These are phyloP conservation scores for Ahaetulla prasina DNA, from an alignment of 2,113 vertebrate species.

Conservation along the genomic window DNA sequence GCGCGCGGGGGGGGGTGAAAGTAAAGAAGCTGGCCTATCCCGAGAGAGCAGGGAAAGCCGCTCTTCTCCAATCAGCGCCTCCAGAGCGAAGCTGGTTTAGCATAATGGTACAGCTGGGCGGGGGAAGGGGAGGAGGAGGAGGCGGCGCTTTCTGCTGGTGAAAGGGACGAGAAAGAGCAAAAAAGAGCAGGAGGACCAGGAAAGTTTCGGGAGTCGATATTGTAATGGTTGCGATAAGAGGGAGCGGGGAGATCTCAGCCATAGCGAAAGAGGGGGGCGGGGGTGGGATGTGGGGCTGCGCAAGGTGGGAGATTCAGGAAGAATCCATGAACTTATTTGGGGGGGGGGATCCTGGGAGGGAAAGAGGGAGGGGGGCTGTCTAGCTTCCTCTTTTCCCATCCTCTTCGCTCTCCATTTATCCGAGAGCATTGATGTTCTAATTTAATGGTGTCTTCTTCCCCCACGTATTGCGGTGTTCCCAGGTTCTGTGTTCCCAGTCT, in stretches of 20 bases:
- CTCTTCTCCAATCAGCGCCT: conserved; percentile 3
- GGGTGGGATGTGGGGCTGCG: not conserved
- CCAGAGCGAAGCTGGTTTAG: not conserved
- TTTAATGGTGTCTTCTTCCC: not conserved
- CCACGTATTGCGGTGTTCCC: not conserved
- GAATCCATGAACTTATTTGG: not conserved
- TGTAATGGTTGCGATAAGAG: not conserved
- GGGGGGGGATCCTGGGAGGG: not conserved
- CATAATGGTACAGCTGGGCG: not conserved
- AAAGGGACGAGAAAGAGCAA: not conserved
- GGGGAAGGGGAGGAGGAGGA: not conserved
- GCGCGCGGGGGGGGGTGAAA: not conserved
- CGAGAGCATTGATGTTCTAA: not conserved
- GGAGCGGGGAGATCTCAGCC: not conserved
- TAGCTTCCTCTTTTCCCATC: not conserved
- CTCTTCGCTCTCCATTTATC: not conserved
- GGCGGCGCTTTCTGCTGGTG: not conserved
- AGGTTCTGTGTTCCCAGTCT: not conserved
- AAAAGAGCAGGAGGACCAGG: not conserved
- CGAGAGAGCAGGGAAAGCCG: not conserved
- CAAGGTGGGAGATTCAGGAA: not conserved
- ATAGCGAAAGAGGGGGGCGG: no score
- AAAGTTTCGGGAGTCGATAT: not conserved
- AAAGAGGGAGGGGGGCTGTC: not conserved
- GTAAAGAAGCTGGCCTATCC: not conserved